Percentiles rank a stretch among this genome's conserved stretches.
Evolutionary conservation across 2,797 vertebrate species (phyloP).

Genomic region (Alcedo quadribrachys): DNA sequence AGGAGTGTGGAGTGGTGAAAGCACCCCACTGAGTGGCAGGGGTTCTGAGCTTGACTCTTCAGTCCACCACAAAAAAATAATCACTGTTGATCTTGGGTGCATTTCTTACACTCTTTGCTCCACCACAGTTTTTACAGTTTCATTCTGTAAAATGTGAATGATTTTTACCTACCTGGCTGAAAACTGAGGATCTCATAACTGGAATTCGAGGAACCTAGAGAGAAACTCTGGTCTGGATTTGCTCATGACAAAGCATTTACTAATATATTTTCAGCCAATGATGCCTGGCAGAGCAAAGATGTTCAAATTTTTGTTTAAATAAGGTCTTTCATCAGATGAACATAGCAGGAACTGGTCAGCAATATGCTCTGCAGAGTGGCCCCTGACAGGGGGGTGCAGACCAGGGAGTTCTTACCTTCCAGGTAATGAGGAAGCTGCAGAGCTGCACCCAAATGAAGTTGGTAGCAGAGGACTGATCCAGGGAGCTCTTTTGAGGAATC

Average conservation of each 20-base stretch:
- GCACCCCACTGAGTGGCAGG: constrained; percentile 15
- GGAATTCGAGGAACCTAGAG: constrained; percentile 35
- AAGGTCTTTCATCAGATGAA: constrained; percentile 59
- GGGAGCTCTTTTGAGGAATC: not conserved
- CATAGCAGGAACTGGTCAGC: constrained; percentile 50
- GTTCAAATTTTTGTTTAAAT: constrained; percentile 53
- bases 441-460: not conserved
- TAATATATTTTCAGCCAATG: constrained; percentile 7
- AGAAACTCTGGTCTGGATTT: constrained; percentile 38
- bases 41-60: constrained; percentile 29
- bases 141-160: not conserved
- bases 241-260: constrained; percentile 37
- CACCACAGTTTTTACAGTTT: not conserved
- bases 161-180: constrained; percentile 60
- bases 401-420: not conserved
- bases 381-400: not conserved
- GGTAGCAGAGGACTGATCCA: not conserved
- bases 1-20: not conserved
- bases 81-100: constrained; percentile 22
- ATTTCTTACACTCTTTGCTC: not conserved
- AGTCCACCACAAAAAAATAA: not conserved
- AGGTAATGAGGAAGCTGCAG: not conserved
- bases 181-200: constrained; percentile 32
- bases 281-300: constrained; percentile 6
- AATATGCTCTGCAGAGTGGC: not conserved